Evolutionary conservation across 2,888 invertebrate genomes (phyloP).

Genomic region (Drosophila bunnanda): DNA sequence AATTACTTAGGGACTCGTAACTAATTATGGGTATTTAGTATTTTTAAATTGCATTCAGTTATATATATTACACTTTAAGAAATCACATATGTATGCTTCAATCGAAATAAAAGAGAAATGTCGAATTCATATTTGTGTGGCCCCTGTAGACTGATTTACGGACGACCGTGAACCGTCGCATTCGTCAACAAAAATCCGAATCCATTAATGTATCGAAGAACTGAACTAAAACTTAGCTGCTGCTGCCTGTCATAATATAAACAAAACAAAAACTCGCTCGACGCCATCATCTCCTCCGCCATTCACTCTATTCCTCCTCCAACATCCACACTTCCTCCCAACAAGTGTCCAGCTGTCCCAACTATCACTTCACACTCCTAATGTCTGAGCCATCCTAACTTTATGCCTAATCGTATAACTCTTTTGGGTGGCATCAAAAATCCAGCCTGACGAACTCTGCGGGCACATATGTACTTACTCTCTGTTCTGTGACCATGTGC

Average conservation of each 20-base stretch:
- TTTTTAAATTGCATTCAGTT: conserved; percentile 61
- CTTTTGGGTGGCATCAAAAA: conserved; percentile 24
- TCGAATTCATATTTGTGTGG: conserved; percentile 49
- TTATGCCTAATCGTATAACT: conserved; percentile 48
- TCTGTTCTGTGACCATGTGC: conserved; percentile 6
- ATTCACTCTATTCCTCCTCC: not conserved
- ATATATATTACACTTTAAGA: conserved; percentile 45
- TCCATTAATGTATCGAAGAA: conserved; percentile 34
- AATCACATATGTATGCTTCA: conserved; percentile 68
- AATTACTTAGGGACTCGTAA: conserved; percentile 47
- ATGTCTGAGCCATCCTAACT: conserved; percentile 17
- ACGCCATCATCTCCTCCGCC: conserved; percentile 23
- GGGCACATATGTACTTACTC: not conserved
- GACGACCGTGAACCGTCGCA: conserved; percentile 10
- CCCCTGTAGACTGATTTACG: not conserved
- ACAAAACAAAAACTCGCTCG: conserved; percentile 52
- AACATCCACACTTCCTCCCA: conserved; percentile 1
- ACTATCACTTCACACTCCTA: conserved; percentile 26
- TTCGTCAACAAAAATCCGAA: conserved; percentile 45
- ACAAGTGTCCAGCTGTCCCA: conserved; percentile 32
- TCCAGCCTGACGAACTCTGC: conserved; percentile 24
- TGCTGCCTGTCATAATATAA: conserved; percentile 56
- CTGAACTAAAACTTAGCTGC: conserved; percentile 63
- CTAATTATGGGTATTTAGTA: conserved; percentile 19
- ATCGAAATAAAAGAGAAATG: conserved; percentile 60